Base-by-base conservation (phyloP, 30 jellyfish, hydroid and myxozoan genomes). In the Morbakka virulenta region DNA sequence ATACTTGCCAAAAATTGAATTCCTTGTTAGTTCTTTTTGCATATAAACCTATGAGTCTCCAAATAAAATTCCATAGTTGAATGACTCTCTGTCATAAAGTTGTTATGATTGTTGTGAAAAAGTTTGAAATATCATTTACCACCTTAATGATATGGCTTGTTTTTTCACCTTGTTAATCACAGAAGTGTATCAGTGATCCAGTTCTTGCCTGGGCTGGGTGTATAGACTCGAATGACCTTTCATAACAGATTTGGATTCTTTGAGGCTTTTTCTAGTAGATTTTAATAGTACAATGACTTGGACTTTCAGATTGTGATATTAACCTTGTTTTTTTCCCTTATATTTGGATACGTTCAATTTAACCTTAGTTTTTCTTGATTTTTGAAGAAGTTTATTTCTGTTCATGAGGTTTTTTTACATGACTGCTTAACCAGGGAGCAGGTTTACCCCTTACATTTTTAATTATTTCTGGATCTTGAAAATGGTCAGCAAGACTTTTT, bases 1-100 rank as follows among this genome's bases (percentile, higher is more conserved):
- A 41, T 41, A 41, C 57, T 41, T 9, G 57, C 57, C 57, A 17
- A 41, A 41, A 41, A 41, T 41, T 41, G 57, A 41, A 41, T 41
- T 41, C 17, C 57, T 41, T 41, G 57, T 9, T 64, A 69, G 41
- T 77, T 64, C 66, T 76, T 35, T 50, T 77, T 77, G 50, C 81
- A 79, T 32, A 77, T 70, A 61, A 79, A 53, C 29, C 88, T 57
- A 77, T 78, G 81, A 79, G 81, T 62, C 35, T 77, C 88, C 81
- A 77, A 71, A 65, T 66, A 62, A 62, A 77, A 36, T 33, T 77
- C 71, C 80, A 77, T 1, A 62, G 81, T 0, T 79, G 80, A 73
- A 73, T 49, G 79, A 75, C 85, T 26, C 29, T 32, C 62, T 73
- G 73, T 28, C 75, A 57, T 73, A 73, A 48, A 26, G 79, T 67